Evolutionary conservation across 2,113 vertebrate species (phyloP), one percentile per base, ranked within the genome.

Genomic region (Neoarius graeffei): DNA sequence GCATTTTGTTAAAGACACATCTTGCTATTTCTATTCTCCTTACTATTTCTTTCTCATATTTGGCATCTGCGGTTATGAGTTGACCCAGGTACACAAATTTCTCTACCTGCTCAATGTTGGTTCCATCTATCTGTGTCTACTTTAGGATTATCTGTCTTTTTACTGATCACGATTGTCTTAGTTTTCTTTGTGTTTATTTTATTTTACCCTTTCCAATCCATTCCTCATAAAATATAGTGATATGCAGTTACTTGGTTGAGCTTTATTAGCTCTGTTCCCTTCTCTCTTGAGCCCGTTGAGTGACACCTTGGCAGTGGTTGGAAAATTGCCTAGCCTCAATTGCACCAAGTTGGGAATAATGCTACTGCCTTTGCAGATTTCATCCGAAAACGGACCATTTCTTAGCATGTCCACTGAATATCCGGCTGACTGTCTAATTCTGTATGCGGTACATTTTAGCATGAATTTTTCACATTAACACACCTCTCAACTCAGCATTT

Each of bases 401-500:
- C 59, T 25, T 83, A 20, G 64, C 19, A 64, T 9, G 5, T 42
- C 17, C 4, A n/a, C 4, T 42, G 42, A 42, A 42, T 42, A 42
- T 42, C 42, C 42, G 42, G 4, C 42, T 42, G 42, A 42, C 30
- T 82, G 57, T 42, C 10, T 5, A 15, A 14, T 48, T 42, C 30
- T 3, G n/a, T 71, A 50, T 56, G 50, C n/a, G 56, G 80, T 62
- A 42, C 56, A 48, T 67, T 83, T 48, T 52, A n/a, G 60, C 42
- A 17, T 66, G 62, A 50, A 66, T 84, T 84, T 67, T 48, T 84
- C 42, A 25, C 82, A 54, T 48, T 4, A 67, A 66, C 82, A 54
- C 62, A 84, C 82, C 82, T 84, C 62, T 84, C 82, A 84, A 67
- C 42, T 84, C 82, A 84, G 82, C 82, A 67, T 13, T 19, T 84